A percentile compares a stretch with the other conserved stretches of the same genome.
Evolutionary conservation across 1,140 invertebrate genomes (phyloP).

Genomic region (Drosophila pseudoananassae): DNA sequence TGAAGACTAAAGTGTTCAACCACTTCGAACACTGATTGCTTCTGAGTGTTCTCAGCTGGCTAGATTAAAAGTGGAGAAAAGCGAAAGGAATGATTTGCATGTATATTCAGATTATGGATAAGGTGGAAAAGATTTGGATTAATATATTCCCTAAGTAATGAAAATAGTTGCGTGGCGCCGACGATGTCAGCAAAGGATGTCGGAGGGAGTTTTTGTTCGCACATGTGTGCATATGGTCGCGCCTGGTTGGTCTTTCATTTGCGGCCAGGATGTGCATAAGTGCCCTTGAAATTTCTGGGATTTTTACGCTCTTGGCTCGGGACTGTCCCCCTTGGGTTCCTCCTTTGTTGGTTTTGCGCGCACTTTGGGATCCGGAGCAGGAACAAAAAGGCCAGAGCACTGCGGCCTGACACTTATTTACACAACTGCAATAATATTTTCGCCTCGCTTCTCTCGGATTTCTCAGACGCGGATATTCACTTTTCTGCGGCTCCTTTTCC

Average conservation of each 20-base stretch:
- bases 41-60: too few species aligned
- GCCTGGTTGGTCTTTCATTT: constrained; percentile 57
- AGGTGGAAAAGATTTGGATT: constrained; percentile 49
- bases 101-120: constrained; percentile 53
- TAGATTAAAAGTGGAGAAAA: neutral
- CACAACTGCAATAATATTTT: constrained; percentile 81
- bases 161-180: constrained; percentile 24
- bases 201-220: constrained; percentile 14
- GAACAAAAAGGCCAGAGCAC: constrained; percentile 5
- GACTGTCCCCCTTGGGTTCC: constrained; percentile 3
- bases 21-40: too few species aligned
- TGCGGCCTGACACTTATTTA: constrained; percentile 65
- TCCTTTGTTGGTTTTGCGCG: constrained; percentile 50
- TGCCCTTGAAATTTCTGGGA: constrained; percentile 62
- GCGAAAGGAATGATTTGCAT: constrained; percentile 14
- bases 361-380: constrained; percentile 35
- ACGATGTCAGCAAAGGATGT: constrained; percentile 11
- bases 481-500: constrained; percentile 42
- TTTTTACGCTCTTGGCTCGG: constrained; percentile 18
- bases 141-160: constrained; percentile 59
- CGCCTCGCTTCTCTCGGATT: constrained; percentile 45
- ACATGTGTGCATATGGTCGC: constrained; percentile 10
- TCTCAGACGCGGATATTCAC: constrained; percentile 46
- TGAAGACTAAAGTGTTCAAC: too few species aligned
- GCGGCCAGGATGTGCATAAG: constrained; percentile 75